These are phyloP conservation scores for Antheraea pernyi DNA, from an alignment of 1,140 invertebrate genomes.

Conservation along the genomic window DNA sequence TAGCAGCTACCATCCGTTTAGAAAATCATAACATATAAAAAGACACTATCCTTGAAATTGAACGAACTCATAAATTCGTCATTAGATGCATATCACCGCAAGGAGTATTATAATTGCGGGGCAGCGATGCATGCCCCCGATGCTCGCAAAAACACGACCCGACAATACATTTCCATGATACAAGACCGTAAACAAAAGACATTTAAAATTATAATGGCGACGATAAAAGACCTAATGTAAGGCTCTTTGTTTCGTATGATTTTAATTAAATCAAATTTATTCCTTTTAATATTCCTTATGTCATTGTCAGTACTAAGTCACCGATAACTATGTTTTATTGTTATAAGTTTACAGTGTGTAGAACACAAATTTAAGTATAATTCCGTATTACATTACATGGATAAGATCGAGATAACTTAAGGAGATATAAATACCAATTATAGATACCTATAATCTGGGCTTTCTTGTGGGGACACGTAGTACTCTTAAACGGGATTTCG, in stretches of 20 bases:
- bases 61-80: conserved; percentile 24
- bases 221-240: conserved; percentile 22
- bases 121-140: conserved; percentile 38
- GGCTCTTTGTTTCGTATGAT: conserved; percentile 3
- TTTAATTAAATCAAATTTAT: conserved; percentile 10
- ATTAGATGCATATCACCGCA: conserved; percentile 25
- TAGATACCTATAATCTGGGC: too few relatives aligned
- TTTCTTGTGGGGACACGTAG: too few relatives aligned
- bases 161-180: conserved; percentile 33
- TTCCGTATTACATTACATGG: too few relatives aligned
- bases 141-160: conserved; percentile 29
- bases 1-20: conserved; percentile 2
- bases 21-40: background rate
- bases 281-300: background rate
- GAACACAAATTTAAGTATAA: too few relatives aligned
- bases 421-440: too few relatives aligned
- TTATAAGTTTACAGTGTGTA: too few relatives aligned
- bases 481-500: too few relatives aligned
- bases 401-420: too few relatives aligned
- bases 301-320: background rate
- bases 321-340: too few relatives aligned
- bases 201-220: conserved; percentile 46
- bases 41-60: conserved; percentile 18
- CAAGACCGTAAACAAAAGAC: conserved; percentile 33
- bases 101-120: conserved; percentile 9